Evolutionary conservation across 2,888 invertebrate species (phyloP).

Genomic region (Drosophila flavopinicola): DNA sequence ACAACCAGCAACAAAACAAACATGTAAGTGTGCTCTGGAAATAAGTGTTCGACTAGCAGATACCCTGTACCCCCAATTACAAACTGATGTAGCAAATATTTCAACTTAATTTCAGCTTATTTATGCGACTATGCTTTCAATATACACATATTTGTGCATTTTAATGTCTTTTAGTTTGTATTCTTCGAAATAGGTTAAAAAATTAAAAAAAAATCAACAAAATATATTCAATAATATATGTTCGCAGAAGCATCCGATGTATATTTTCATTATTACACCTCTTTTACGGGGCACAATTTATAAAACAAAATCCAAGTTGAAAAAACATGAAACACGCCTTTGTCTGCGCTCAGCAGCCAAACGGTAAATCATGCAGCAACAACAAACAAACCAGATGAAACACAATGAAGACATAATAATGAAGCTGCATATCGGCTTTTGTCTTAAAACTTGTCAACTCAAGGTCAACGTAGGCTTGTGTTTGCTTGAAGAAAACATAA

Average conservation of each 20-base stretch:
- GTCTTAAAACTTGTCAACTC: slow-evolving; percentile 37
- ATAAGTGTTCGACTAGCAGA: neutral
- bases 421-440: slow-evolving; percentile 34
- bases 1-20: slow-evolving; percentile 9
- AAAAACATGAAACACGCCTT: slow-evolving; percentile 5
- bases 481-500: slow-evolving; percentile 16
- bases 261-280: too few relatives aligned
- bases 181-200: too few relatives aligned
- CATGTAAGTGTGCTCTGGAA: neutral
- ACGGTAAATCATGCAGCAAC: slow-evolving; percentile 63
- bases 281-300: too few relatives aligned
- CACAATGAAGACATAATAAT: slow-evolving; percentile 16
- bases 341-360: slow-evolving; percentile 32
- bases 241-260: too few relatives aligned
- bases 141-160: too few relatives aligned
- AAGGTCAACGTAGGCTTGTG: slow-evolving; percentile 43
- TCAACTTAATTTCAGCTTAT: too few relatives aligned
- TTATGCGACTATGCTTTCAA: too few relatives aligned
- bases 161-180: too few relatives aligned
- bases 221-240: too few relatives aligned
- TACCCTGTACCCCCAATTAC: neutral
- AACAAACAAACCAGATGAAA: slow-evolving; percentile 6
- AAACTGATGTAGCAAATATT: too few relatives aligned
- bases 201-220: too few relatives aligned
- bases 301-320: too few relatives aligned